Evolutionary conservation across 2,113 vertebrate species (phyloP), one percentile per base, ranked within the genome.

Genomic region (Ascaphus truei): DNA sequence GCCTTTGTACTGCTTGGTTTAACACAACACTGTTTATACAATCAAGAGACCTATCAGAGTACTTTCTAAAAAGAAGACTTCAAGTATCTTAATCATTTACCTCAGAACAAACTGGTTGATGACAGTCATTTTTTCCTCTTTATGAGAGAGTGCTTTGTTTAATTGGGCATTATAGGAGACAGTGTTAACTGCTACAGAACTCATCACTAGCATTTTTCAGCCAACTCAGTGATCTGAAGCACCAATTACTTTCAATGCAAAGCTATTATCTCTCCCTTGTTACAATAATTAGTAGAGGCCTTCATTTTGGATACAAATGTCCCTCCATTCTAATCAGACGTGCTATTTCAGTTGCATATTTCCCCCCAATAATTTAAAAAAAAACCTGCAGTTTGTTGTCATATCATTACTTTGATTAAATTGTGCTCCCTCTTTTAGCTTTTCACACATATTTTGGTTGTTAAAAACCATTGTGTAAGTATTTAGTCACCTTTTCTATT

Each of bases 221-320:
- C 75, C 73, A 80, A 74, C 50, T 81, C 76, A 81, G 72, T 73
- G 80, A 84, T 87, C 81, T 81, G 82, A 86, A 86, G 85, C 76
- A 79, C 78, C 76, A 85, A 82, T 87, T 88, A 87, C 79, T 83
- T 86, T 88, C 77, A 76, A 80, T 84, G 86, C 81, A 84, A 75
- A 81, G 75, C 68, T 81, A 85, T 80, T 87, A 81, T 80, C 72
- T 60, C 66, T 69, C 67, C 62, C 78, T 85, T 75, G 79, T 73
- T 84, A 81, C 72, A 77, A 75, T 59, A 56, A 76, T 84, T 82
- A 79, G 50, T 77, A 39, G 55, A 41, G 33, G 52, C 57, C 67
- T 60, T 61, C 56, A 31, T 51, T 84, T 75, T 77, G 76, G 83
- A 79, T 77, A 68, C 39, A 76, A 69, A 80, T 78, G 77, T 65